Evolutionary conservation across 2,888 invertebrate species (phyloP), one percentile per base, ranked within the genome.

Genomic region (Scelioninae gen. 1): DNA sequence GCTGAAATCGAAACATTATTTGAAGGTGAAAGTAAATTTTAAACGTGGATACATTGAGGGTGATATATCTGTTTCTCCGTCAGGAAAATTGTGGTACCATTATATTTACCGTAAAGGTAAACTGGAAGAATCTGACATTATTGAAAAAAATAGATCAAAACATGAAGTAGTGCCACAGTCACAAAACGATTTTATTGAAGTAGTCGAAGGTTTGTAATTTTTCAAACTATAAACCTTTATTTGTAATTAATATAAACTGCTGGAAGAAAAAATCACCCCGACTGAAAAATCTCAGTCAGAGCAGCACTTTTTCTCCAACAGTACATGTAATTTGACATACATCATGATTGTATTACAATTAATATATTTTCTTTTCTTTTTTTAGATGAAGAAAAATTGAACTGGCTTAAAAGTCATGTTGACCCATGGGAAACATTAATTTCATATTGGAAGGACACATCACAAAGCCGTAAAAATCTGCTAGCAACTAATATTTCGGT

Each of bases 61-160:
- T 0, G 16, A 32, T n/a, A 11, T 62, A 11, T 63, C 53, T 0
- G 34, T 72, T 0, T 63, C 62, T 0, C 72, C 62, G 0, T 34
- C 15, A 3, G 72, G 62, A n/a, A 63, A 72, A 55, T 10, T 63
- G n/a, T 72, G 51, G 40, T 62, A 72, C n/a, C 72, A 72, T 13
- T 62, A 72, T 16, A 62, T 72, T 51, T 72, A 72, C 15, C 49
- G 51, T 4, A 72, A 72, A 43, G 62, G 51, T 38, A n/a, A 10
- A 13, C 32, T 72, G 11, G 69, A 66, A 38, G 29, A 53, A 29
- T 10, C 10, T 51, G 53, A 31, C 16, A 16, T 65, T 49, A 23
- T 43, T 9, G 55, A 38, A 38, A 38, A 38, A 38, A 38, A 11
- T 38, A 45, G 15, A 38, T 38, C 13, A 38, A 58, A 13, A 40